Base-by-base conservation (phyloP, 2,888 invertebrate species). In the Junonia oenone region DNA sequence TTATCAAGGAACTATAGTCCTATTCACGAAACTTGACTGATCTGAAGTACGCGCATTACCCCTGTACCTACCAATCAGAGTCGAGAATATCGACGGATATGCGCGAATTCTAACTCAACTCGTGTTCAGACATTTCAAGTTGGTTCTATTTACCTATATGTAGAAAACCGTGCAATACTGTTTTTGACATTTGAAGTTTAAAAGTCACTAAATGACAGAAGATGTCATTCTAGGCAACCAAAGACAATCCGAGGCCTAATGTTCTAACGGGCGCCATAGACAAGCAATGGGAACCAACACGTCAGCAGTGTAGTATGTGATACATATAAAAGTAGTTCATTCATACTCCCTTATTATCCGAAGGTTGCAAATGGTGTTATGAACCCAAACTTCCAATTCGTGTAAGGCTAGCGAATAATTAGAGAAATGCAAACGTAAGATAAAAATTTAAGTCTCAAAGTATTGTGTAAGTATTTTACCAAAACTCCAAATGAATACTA, bases 381-480 rank as follows among this genome's bases (percentile, higher is more conserved):
- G 55, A 73, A 74, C 71, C 73, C 75, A 73, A 65, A 83, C 84
- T 84, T 85, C 85, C 83, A 78, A 73, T 78, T 71, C 76, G 68
- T 66, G 65, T 84, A 83, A 86, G 77, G 70, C 69, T 87, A 87
- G 84, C 67, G 68, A 77, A 77, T 85, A 83, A 82, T 81, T 87
- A 87, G 85, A 78, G 68, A 81, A 83, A 81, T 82, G 87, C 87
- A 81, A 26, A 83, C 80, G 86, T 88, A 87, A 87, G 86, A 86
- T 87, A 84, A 63, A 60, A 78, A 26, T 8, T 74, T 72, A 73
- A 73, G 79, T 87, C 84, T 87, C 82, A 83, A 84, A 85, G 88
- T 88, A 89, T 87, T 88, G 81, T 79, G 76, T 89, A 88, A 89
- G 89, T 88, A 88, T 88, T 90, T 88, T 88, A 88, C 83, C 84